Base-by-base conservation (phyloP, 2,797 vertebrate species). In the Sebastes iracundus region DNA sequence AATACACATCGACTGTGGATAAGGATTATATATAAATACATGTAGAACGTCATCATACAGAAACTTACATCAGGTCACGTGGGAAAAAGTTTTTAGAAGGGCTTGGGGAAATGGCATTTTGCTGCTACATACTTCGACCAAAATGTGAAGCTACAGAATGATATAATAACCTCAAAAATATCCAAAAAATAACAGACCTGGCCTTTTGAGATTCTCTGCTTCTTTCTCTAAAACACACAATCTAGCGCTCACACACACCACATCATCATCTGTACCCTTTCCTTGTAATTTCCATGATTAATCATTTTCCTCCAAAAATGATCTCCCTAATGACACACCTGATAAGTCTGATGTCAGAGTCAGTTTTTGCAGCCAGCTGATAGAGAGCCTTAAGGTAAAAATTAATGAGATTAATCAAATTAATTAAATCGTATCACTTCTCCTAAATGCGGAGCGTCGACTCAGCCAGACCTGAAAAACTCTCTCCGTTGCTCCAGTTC, bases 361-460 rank as follows among this genome's bases (percentile, higher is more conserved):
- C 72, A 75, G 66, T 73, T 90, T 46, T 87, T 72, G 78, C 77
- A 84, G 74, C 59, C 65, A 66, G 67, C 69, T 79, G 87, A 89
- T 62, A 84, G 79, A 77, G 72, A 85, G 86, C 87, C 33, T 64
- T 70, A 79, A 90, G 59, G 72, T 85, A 91, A 90, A 84, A 92
- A 87, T 88, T 81, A 86, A 90, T 84, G 58, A 83, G 85, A 91
- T 93, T 90, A 91, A 91, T 93, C 79, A 89, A 87, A 91, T 88
- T 90, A 87, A 93, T 92, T 88, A 83, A 90, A 88, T 58, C 70
- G 62, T 53, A 74, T 52, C 23, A 76, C 81, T 73, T 81, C 55
- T 76, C 72, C 82, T 74, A 74, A 86, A 82, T 77, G 65, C 77
- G 69, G 65, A 81, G 81, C 67, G 25, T 61, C 0, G 56, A 53